Base-by-base conservation (phyloP, 2,797 vertebrate genomes). In the Cygnus olor region DNA sequence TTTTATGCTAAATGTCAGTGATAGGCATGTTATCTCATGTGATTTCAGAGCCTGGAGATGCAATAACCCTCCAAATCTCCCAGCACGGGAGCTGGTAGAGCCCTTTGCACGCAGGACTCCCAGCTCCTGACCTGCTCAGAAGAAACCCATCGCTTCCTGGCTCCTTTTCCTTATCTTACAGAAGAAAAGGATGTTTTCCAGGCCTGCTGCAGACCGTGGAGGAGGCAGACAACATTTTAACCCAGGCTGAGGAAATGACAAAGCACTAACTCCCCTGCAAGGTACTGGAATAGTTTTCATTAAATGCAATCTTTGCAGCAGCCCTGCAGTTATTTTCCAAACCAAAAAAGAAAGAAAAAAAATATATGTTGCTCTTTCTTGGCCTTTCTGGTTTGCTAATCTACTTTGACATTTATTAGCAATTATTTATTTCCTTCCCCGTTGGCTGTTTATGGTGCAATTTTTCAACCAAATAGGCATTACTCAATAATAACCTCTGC, bases 401-500 rank as follows among this genome's bases (percentile, higher is more conserved):
- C 86, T 57, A 30, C 36, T 94, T 47, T 56, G 90, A 92, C 96
- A 91, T 94, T 91, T 78, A 89, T 92, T 94, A 93, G 77, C 56
- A 77, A 87, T 47, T 91, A 94, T 88, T 85, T 94, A 93, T 76
- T 79, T 95, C 89, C 92, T 93, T 91, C 87, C 76, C 92, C 1
- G 20, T 65, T 91, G 95, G 82, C 93, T 91, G 73, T 66, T 93
- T 83, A 73, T 89, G 93, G 88, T 90, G 94, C 92, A 76, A 72
- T 69, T 87, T 80, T 89, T 96, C 87, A 90, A 91, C 88, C 64
- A 70, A 83, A 80, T 70, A 38, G 34, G 71, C 80, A 72, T 95
- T 96, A 95, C 97, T 96, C 94, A 93, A 96, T 14, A 80, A 82
- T 69, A 95, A 93, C 85, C 95, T 85, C 94, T 88, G 84, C 80